Evolutionary conservation across 2,113 vertebrate genomes (phyloP).

Genomic region (Clarias macrocephalus): DNA sequence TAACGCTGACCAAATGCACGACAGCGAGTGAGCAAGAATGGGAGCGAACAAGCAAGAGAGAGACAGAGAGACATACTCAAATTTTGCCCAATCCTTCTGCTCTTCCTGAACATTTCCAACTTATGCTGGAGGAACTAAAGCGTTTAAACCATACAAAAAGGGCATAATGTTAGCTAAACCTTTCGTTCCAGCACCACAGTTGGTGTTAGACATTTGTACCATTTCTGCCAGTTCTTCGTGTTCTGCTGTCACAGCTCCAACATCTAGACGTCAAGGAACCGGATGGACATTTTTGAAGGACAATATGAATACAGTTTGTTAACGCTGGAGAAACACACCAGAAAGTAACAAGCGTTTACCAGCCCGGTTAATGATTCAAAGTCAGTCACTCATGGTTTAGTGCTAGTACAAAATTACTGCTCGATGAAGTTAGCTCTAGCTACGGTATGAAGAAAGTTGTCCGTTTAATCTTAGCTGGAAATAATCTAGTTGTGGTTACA

Average conservation of each 20-base stretch:
- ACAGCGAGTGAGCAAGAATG: neutral
- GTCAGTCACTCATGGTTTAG: neutral
- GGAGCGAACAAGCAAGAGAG: neutral
- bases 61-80: neutral
- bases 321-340: no score
- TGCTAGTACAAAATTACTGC: neutral
- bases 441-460: neutral
- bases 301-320: neutral
- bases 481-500: neutral
- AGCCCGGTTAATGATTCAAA: neutral
- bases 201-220: neutral
- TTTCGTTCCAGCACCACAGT: neutral
- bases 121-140: neutral
- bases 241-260: neutral
- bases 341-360: no score
- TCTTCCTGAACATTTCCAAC: constrained; percentile 29
- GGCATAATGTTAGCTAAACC: neutral
- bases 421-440: neutral
- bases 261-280: neutral
- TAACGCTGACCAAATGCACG: neutral
- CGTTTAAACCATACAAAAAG: neutral
- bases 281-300: neutral
- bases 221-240: neutral
- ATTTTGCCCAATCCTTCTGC: constrained; percentile 26
- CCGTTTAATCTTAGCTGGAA: neutral